Base-by-base conservation (phyloP, 1,140 invertebrate species). In the Drosophila chauvacae region DNA sequence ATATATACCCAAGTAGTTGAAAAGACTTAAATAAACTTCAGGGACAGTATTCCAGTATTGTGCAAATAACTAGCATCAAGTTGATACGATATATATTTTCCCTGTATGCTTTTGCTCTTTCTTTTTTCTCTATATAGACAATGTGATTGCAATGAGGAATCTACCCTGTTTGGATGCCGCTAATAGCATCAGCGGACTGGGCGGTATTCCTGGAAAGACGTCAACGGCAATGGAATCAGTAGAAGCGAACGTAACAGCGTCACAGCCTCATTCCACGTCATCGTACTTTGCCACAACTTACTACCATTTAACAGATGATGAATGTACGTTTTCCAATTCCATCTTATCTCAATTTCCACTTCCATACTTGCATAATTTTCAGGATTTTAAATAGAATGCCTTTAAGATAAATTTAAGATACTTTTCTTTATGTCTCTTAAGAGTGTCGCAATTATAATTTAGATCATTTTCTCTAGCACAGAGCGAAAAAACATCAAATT, bases 281-380 rank as follows among this genome's bases (percentile, higher is more conserved):
- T 90, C 91, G 51, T 92, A 92, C 69, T 92, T 92, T 70, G 70
- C 91, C 51, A 91, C 91, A 66, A 92, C 91, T 18, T 92, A 92
- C 65, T 91, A 91, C 73, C 91, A 92, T 70, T 78, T 92, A 70
- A 90, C 88, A 41, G 91, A 92, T 79, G 91, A 92, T 76, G 91
- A 92, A 92, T 92, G 91, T 92, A 92, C 60, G 91, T 90, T 68
- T 66, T 20, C 35, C 35, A 26, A 23, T 13, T 13, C 39, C 20
- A 39, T 37, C 14, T 23, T 55, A 23, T 55, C 20, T 37, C 9
- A 4, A 55, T 26, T 39, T n/a, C 14, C 53, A n/a, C 20, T 39
- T 56, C 35, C 53, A 23, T 16, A 26, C 20, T 23, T 51, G 2
- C n/a, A 51, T 33, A 1, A 51, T 51, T 51, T 48, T 58, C 57